These are phyloP conservation scores for Diadophis punctatus DNA, from an alignment of 2,113 vertebrate genomes.

Conservation along the genomic window DNA sequence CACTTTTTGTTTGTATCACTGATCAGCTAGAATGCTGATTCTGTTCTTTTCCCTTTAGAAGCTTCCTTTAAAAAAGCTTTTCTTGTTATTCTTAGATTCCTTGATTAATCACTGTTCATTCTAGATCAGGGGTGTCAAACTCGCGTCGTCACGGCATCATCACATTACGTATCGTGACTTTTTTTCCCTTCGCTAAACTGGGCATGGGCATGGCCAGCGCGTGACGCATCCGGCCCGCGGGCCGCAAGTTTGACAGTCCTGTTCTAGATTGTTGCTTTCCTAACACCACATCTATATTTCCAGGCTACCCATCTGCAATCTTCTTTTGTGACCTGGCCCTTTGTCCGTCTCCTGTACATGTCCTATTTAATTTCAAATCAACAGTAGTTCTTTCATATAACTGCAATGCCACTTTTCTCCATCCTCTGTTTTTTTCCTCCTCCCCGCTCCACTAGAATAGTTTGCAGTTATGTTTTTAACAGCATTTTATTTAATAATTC, in stretches of 20 bases:
- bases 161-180: too few species aligned
- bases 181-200: too few species aligned
- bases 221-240: too few species aligned
- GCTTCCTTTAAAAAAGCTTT: not conserved
- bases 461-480: not conserved
- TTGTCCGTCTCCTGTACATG: not conserved
- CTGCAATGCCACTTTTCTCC: not conserved
- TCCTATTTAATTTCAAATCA: not conserved
- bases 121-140: not conserved
- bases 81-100: not conserved
- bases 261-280: not conserved
- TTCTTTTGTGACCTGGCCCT: not conserved
- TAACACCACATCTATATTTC: not conserved
- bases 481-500: not conserved
- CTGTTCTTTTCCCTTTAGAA: not conserved
- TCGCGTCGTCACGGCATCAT: too few species aligned
- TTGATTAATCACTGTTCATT: not conserved
- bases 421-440: not conserved
- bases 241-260: too few species aligned
- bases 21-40: not conserved
- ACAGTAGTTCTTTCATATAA: not conserved
- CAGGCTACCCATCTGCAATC: not conserved
- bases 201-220: too few species aligned
- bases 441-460: not conserved
- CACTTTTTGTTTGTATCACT: not conserved